Conservation (phyloP, 2,888 invertebrate genomes). For the Stenchaetothrips biformis region DNA sequence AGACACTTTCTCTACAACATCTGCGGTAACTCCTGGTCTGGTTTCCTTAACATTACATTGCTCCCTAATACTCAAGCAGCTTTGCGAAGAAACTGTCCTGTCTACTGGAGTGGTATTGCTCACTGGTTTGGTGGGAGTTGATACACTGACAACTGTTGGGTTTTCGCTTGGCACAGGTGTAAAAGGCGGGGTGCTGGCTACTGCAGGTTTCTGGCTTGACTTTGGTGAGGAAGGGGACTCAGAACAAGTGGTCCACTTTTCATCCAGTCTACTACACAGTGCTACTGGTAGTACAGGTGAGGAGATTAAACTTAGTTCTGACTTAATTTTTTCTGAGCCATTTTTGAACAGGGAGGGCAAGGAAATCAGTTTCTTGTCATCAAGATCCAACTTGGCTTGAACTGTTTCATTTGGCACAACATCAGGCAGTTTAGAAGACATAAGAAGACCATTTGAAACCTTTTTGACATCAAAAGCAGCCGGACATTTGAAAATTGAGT, state of each 20-base stretch:
- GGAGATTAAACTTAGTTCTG: neutral
- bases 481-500: neutral
- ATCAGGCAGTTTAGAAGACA: neutral
- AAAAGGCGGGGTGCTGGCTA: neutral
- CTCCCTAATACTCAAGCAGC: constrained; percentile 9
- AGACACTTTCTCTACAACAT: constrained; percentile 46
- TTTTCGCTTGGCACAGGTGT: neutral
- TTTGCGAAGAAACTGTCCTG: constrained; percentile 13
- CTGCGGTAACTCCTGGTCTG: constrained; percentile 2
- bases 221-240: constrained; percentile 7
- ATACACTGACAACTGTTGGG: neutral
- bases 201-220: neutral
- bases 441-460: neutral
- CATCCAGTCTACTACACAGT: neutral
- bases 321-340: constrained; percentile 6
- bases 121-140: constrained; percentile 8
- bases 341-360: neutral
- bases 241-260: neutral
- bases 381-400: neutral
- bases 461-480: neutral
- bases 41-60: constrained; percentile 9
- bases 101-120: constrained; percentile 15
- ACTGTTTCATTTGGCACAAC: constrained; percentile 9
- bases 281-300: neutral
- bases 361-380: constrained; percentile 7